Conservation (phyloP, 1,140 invertebrate species). For the Formica selysi region DNA sequence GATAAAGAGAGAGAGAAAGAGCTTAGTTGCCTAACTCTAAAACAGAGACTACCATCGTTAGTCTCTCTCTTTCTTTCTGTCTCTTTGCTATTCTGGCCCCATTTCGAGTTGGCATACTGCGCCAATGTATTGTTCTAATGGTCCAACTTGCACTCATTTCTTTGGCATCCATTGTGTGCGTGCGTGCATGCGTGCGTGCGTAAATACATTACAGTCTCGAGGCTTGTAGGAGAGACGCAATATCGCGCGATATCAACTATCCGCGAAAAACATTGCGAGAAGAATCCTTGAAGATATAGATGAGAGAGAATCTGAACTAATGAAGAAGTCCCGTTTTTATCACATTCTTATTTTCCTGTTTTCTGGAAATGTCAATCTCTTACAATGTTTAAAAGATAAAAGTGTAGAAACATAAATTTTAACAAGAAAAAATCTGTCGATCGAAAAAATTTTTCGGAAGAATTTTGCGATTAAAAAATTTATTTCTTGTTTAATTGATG, state of each 20-base stretch:
- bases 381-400: too few relatives aligned
- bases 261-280: not conserved
- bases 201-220: not conserved
- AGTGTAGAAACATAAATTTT: too few relatives aligned
- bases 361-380: too few relatives aligned
- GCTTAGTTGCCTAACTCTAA: conserved; percentile 79
- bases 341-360: too few relatives aligned
- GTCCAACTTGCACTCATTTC: conserved; percentile 81
- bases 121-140: conserved; percentile 80
- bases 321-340: not conserved
- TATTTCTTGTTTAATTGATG: not conserved
- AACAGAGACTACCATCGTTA: conserved; percentile 14
- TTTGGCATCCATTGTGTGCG: conserved; percentile 76
- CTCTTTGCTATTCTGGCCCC: conserved; percentile 83
- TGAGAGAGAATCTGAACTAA: not conserved
- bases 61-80: conserved; percentile 34
- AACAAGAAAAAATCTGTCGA: too few relatives aligned
- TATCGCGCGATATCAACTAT: not conserved
- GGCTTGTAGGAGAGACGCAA: not conserved
- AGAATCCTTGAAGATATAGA: conserved; percentile 6
- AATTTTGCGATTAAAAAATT: not conserved
- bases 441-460: too few relatives aligned
- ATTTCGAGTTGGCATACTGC: conserved; percentile 84
- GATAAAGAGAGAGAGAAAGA: conserved; percentile 32
- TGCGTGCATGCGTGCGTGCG: conserved; percentile 6